Conservation (phyloP, 2,888 invertebrate genomes). For the Conomelus anceps region DNA sequence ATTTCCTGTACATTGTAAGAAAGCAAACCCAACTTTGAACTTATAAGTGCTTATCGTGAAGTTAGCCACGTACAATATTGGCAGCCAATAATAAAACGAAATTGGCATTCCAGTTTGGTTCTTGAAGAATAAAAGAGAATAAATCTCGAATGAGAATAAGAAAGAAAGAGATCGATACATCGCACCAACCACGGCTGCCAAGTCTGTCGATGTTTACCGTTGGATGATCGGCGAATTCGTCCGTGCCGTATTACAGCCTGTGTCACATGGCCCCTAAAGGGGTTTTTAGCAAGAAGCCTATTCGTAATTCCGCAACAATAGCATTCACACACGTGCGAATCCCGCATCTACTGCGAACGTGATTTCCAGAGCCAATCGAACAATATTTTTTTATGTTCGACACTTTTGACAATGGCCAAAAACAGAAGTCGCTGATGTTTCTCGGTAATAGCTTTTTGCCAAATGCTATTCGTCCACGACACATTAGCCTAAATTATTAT, state of each 20-base stretch:
- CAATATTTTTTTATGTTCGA: not conserved
- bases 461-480: not conserved
- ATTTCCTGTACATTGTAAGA: no score
- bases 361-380: not conserved
- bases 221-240: not conserved
- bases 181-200: not conserved
- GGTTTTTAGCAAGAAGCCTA: not conserved
- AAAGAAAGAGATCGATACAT: not conserved
- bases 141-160: not conserved
- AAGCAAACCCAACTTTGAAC: no score
- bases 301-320: not conserved
- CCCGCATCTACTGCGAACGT: not conserved
- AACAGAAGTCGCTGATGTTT: not conserved
- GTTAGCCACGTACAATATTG: not conserved
- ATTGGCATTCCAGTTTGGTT: not conserved
- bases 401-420: not conserved
- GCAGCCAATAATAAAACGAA: not conserved
- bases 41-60: no score
- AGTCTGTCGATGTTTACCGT: not conserved
- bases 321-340: not conserved
- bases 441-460: not conserved
- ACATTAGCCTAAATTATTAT: not conserved
- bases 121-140: not conserved
- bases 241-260: not conserved
- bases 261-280: not conserved